Percentiles rank a stretch among this genome's conserved stretches.
These are phyloP conservation scores for Lepidochrysops patricia DNA, from an alignment of 2,888 invertebrate genomes.

Conservation along the genomic window DNA sequence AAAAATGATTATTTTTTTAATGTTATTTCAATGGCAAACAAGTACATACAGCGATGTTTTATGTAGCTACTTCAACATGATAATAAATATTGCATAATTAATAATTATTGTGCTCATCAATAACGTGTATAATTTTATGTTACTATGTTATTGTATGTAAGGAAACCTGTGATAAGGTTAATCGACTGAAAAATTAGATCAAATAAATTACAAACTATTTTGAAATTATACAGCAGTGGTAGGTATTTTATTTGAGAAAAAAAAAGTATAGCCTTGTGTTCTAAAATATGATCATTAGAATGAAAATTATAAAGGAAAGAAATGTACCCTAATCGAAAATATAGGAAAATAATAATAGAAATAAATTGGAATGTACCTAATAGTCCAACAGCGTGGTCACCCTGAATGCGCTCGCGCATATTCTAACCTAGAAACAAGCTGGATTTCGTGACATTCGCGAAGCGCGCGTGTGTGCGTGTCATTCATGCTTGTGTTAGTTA, in stretches of 20 bases:
- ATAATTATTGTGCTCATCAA: background rate
- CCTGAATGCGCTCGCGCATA: constrained; percentile 52
- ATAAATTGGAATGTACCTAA: background rate
- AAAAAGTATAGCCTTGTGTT: no score
- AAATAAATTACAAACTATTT: no score
- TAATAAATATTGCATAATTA: background rate
- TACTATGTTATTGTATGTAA: background rate
- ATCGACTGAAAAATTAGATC: background rate
- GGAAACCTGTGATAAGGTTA: background rate
- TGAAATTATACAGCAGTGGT: no score
- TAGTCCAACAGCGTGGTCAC: constrained; percentile 35
- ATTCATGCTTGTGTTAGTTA: constrained; percentile 41
- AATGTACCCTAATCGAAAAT: no score
- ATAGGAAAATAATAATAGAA: background rate
- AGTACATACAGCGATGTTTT: background rate
- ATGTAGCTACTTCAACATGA: background rate
- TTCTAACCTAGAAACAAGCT: constrained; percentile 69
- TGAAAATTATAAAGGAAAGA: no score
- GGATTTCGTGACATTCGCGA: constrained; percentile 66
- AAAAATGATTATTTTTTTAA: no score
- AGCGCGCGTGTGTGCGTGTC: constrained; percentile 39
- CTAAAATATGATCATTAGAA: no score
- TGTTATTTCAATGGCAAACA: no score
- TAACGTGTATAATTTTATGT: background rate
- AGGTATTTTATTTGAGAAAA: no score